Conservation (phyloP, 2,797 vertebrate species). For the Sebastes itinus region DNA sequence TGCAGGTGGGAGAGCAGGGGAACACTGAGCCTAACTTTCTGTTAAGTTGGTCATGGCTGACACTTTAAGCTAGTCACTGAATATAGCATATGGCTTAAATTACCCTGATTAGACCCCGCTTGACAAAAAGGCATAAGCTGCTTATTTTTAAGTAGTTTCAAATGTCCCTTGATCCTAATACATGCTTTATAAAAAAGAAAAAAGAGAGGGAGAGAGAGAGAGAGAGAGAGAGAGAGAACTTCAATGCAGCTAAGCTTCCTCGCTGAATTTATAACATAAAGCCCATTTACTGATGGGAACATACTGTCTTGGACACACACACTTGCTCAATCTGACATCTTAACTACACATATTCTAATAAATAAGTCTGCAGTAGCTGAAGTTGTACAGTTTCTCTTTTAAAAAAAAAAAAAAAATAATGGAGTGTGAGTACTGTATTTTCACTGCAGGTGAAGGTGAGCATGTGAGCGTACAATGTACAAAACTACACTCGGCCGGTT, state of each 20-base stretch:
- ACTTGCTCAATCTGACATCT: conserved; percentile 5
- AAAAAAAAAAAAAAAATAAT: neutral
- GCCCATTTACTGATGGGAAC: conserved; percentile 40
- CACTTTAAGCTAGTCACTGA: conserved; percentile 66
- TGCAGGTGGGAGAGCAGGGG: conserved; percentile 31
- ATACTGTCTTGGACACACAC: conserved; percentile 6
- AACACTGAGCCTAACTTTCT: conserved; percentile 55
- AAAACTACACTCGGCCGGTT: neutral
- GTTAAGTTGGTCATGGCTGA: conserved; percentile 73
- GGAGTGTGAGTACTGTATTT: neutral
- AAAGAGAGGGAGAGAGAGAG: conserved; percentile 27
- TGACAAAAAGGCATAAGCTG: conserved; percentile 78
- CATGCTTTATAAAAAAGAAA: conserved; percentile 47
- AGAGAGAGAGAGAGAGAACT: conserved; percentile 28
- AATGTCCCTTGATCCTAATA: conserved; percentile 72
- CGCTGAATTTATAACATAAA: conserved; percentile 50
- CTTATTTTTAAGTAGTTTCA: conserved; percentile 78
- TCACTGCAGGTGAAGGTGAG: neutral
- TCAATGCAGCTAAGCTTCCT: conserved; percentile 48
- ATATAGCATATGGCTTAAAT: conserved; percentile 73
- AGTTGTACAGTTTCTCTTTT: neutral
- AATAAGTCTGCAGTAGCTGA: neutral
- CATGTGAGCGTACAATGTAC: neutral
- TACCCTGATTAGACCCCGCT: conserved; percentile 73
- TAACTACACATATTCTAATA: neutral